Percentiles rank a stretch among this genome's conserved stretches.
Evolutionary conservation across 2,888 invertebrate genomes (phyloP).

Genomic region (Agriopis marginaria): DNA sequence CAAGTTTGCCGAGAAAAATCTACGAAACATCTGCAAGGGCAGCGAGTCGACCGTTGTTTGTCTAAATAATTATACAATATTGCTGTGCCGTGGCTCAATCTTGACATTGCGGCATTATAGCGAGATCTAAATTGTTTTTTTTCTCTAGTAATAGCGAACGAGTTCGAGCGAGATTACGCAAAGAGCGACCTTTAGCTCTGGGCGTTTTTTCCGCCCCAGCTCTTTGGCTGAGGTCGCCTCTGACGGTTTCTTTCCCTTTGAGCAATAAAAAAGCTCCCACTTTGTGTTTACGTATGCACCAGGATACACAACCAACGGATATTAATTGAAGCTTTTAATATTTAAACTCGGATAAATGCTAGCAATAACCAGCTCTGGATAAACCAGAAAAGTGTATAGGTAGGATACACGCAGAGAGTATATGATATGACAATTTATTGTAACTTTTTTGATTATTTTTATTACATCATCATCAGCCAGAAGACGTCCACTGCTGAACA

Average conservation of each 20-base stretch:
- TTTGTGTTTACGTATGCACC: constrained; percentile 39
- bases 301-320: constrained; percentile 2
- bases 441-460: too few relatives aligned
- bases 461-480: too few relatives aligned
- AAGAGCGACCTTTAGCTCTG: constrained; percentile 68
- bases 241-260: constrained; percentile 57
- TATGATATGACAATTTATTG: too few relatives aligned
- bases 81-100: constrained; percentile 44
- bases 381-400: too few relatives aligned
- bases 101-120: constrained; percentile 52
- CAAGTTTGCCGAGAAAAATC: constrained; percentile 21
- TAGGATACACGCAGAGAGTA: too few relatives aligned
- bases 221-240: constrained; percentile 54
- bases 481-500: too few relatives aligned
- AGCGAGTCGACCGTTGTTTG: constrained; percentile 30
- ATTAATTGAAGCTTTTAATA: constrained; percentile 14
- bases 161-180: constrained; percentile 59
- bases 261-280: constrained; percentile 49
- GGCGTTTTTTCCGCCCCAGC: constrained; percentile 63
- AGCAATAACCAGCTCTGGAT: neutral
- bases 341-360: constrained; percentile 1
- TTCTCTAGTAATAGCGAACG: constrained; percentile 51
- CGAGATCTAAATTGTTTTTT: constrained; percentile 66
- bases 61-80: constrained; percentile 38
- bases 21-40: constrained; percentile 26